phyloP scores from a whole-genome alignment of 1,140 invertebrate genomes.

The Periplaneta americana region DNA sequence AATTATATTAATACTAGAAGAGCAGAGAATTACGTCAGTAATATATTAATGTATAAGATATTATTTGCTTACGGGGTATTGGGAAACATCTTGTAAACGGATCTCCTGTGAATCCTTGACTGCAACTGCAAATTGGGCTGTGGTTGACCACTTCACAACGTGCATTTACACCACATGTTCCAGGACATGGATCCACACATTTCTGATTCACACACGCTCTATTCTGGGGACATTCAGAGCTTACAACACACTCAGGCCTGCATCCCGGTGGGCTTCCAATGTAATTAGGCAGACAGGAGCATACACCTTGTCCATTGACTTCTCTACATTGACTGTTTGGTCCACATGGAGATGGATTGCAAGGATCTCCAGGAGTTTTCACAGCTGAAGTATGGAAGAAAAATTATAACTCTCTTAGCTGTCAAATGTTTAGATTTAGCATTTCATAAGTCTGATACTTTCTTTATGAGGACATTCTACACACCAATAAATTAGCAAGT shows the following conservation, averaged over 20 bases:
- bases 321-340: conserved; percentile 32
- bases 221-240: conserved; percentile 54
- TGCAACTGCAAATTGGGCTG: conserved; percentile 54
- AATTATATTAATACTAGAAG: background rate
- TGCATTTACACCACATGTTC: conserved; percentile 58
- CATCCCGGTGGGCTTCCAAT: conserved; percentile 62
- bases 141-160: conserved; percentile 60
- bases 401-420: conserved; percentile 29
- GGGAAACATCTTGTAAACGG: conserved; percentile 47
- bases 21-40: background rate
- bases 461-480: too few species aligned
- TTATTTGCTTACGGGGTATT: conserved; percentile 27
- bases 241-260: conserved; percentile 33
- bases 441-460: too few species aligned
- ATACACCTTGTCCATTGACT: conserved; percentile 44
- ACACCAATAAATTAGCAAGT: too few species aligned
- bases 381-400: conserved; percentile 28
- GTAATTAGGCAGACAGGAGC: conserved; percentile 64
- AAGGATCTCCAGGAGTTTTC: conserved; percentile 25
- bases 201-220: conserved; percentile 55
- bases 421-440: conserved; percentile 26
- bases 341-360: conserved; percentile 32
- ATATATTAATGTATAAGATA: background rate
- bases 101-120: conserved; percentile 52
- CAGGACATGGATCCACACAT: conserved; percentile 58